phyloP scores from a whole-genome alignment of 2,888 invertebrate genomes.

The Cataglyphis albicans region DNA sequence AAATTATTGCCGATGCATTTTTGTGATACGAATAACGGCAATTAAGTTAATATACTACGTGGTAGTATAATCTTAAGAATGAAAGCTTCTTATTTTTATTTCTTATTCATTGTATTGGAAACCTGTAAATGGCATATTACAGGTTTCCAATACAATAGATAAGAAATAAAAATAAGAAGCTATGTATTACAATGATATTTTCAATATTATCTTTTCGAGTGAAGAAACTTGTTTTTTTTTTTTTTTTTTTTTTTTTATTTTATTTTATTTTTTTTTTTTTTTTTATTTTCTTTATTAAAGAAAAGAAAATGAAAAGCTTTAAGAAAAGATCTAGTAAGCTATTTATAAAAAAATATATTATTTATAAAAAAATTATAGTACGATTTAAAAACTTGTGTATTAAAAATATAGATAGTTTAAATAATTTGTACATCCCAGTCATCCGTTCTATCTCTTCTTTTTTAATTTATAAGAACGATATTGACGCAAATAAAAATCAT shows the following conservation, averaged over 20 bases:
- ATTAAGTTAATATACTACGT: slow-evolving; percentile 6
- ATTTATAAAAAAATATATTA: neutral
- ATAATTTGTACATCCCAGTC: no score
- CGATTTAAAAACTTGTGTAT: slow-evolving; percentile 14
- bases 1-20: slow-evolving; percentile 11
- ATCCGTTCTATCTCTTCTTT: no score
- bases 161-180: no score
- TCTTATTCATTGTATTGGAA: slow-evolving; percentile 6
- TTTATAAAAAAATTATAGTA: neutral
- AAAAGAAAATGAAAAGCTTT: neutral
- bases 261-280: no score
- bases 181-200: slow-evolving; percentile 14
- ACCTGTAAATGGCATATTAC: neutral
- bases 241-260: no score
- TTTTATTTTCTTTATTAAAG: neutral
- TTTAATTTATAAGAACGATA: neutral
- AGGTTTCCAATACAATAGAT: no score
- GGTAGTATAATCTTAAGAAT: slow-evolving; percentile 2
- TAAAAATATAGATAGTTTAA: neutral
- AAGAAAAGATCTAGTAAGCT: neutral
- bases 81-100: slow-evolving; percentile 33
- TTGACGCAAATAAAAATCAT: neutral
- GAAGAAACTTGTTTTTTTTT: neutral
- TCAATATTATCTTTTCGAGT: neutral
- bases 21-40: slow-evolving; percentile 20